Evolutionary conservation across 2,888 invertebrate genomes (phyloP).

Genomic region (Melanchra persicariae): DNA sequence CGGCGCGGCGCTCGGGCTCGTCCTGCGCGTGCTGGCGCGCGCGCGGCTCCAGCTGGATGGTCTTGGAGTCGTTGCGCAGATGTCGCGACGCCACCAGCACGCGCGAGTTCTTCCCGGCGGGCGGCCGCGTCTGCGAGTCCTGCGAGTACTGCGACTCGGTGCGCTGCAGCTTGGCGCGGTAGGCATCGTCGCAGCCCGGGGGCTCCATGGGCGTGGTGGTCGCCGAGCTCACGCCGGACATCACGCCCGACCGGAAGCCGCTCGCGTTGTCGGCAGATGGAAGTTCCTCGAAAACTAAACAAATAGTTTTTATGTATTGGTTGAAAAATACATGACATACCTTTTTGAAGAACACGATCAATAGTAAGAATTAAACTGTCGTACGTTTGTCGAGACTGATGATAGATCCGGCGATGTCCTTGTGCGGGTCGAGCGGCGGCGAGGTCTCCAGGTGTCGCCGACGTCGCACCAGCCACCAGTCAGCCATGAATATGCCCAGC

Average conservation of each 20-base stretch:
- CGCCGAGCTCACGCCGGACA: constrained; percentile 84
- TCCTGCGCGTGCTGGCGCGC: constrained; percentile 84
- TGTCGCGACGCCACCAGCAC: constrained; percentile 90
- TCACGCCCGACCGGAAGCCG: constrained; percentile 84
- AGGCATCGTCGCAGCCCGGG: constrained; percentile 54
- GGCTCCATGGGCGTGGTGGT: constrained; percentile 83
- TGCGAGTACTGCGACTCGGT: constrained; percentile 87
- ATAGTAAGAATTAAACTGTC: background rate
- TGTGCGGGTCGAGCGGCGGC: constrained; percentile 90
- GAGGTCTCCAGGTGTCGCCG: constrained; percentile 92
- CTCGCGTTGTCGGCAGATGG: constrained; percentile 90
- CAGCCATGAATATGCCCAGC: constrained; percentile 95
- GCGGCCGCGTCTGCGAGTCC: constrained; percentile 72
- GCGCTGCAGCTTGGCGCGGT: constrained; percentile 77
- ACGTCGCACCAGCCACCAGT: constrained; percentile 97
- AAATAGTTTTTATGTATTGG: background rate
- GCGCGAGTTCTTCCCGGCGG: constrained; percentile 78
- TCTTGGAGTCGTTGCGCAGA: constrained; percentile 92
- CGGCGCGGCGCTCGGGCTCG: constrained; percentile 75
- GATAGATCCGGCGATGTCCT: constrained; percentile 94
- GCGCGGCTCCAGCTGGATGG: constrained; percentile 92
- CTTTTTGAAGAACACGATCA: background rate
- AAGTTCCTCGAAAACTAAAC: constrained; percentile 94
- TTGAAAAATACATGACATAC: background rate
- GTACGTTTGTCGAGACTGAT: constrained; percentile 96